Evolutionary conservation across 2,888 invertebrate genomes (phyloP).

Genomic region (Cataglyphis rosenhaueri): DNA sequence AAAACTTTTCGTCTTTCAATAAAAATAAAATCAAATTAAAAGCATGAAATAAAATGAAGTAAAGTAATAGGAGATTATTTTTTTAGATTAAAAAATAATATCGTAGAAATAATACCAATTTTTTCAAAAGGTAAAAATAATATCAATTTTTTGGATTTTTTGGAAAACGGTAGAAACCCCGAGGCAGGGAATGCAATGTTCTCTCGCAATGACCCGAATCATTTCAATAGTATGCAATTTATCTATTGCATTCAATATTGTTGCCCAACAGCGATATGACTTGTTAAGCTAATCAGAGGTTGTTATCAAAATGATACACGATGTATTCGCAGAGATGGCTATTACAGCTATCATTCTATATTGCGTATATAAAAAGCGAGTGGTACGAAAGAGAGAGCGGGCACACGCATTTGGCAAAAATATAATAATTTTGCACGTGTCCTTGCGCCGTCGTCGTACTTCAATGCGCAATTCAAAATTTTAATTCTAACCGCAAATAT

Average conservation of each 20-base stretch:
- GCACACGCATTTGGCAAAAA: slow-evolving; percentile 1
- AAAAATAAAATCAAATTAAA: slow-evolving; percentile 29
- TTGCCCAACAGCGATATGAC: slow-evolving; percentile 25
- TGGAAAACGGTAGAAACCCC: not conserved
- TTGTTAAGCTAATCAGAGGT: slow-evolving; percentile 53
- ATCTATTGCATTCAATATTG: slow-evolving; percentile 41
- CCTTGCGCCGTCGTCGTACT: not conserved
- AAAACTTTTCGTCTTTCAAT: not conserved
- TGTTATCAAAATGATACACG: slow-evolving; percentile 48
- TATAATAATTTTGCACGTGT: slow-evolving; percentile 10
- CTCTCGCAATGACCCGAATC: slow-evolving; percentile 37
- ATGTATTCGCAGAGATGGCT: not conserved
- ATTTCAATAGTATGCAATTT: slow-evolving; percentile 54
- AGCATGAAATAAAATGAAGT: slow-evolving; percentile 11
- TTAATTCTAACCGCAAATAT: not conserved
- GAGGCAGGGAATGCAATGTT: slow-evolving; percentile 7
- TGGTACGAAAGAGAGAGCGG: not conserved
- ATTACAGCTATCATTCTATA: slow-evolving; percentile 38
- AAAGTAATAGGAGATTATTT: not conserved
- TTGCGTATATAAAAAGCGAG: slow-evolving; percentile 9
- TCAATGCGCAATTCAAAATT: slow-evolving; percentile 22
- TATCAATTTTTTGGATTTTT: not conserved
- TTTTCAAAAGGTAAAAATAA: not conserved
- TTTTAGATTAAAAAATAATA: no score
- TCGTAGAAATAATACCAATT: not conserved